Evolutionary conservation across 2,888 invertebrate species (phyloP), one percentile per base, ranked within the genome.

Genomic region (Anticlea derivata): DNA sequence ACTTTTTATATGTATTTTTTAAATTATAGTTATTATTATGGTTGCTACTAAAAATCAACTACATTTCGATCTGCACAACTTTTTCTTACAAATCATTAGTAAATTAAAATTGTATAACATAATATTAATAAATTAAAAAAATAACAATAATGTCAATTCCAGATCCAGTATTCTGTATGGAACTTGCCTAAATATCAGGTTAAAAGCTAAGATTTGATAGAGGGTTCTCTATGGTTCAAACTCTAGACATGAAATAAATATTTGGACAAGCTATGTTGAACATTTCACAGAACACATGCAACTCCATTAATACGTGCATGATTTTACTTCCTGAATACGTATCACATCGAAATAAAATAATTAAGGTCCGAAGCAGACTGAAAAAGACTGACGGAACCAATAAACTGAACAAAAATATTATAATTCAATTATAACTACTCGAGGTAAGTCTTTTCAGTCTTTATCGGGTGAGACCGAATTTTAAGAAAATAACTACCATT

Each of bases 361-460:
- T 41, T 41, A 46, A 47, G 37, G 20, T 41, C 46, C 51, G 38
- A 52, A 44, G 23, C 22, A 44, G 47, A 38, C 52, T 44, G 24
- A 40, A 29, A 50, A 20, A 46, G 17, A 17, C 17, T 17, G 17
- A 17, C 4, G 17, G 17, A 17, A 17, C 4, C 17, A 17, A 17
- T 17, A 17, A 17, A 17, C 17, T 4, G 4, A 17, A 3, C 20
- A 40, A 29, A 45, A 20, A 46, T 37, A 35, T 43, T 3, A 24
- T 35, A 30, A 7, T 50, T 44, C 33, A 33, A 45, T 17, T 34
- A 49, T 20, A 27, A 43, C 41, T 31, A 50, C 38, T 49, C 26
- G 17, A 38, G 30, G 41, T 22, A 37, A 31, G 33, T 20, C 31
- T 47, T 52, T 48, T 48, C 52, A 52, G 52, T 52, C 52, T 52